Base-by-base conservation (phyloP, 2,113 vertebrate species). In the Ciconia maguari region DNA sequence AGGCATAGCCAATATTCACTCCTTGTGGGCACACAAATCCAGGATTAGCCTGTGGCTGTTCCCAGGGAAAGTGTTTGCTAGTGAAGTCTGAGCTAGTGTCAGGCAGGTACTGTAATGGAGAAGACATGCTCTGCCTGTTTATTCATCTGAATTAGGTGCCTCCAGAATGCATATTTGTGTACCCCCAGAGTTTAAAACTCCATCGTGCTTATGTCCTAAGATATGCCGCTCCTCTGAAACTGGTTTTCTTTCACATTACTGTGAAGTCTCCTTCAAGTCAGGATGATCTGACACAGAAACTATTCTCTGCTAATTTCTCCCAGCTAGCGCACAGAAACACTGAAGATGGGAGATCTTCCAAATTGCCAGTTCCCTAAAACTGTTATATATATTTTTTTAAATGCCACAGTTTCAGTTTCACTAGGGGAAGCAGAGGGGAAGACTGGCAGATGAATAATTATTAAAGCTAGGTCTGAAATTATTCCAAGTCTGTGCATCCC, bases 1-100 rank as follows among this genome's bases (percentile, higher is more conserved):
- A 96, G 94, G 86, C 93, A 92, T 20, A 86, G 87, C 83, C 87
- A 96, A 89, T 93, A 82, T 87, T 96, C 86, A 48, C 34, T 94
- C 91, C 83, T 92, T 76, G 54, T 95, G 95, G 93, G 93, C 95
- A 82, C 75, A 87, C 77, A 96, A 91, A 92, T 69, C 66, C 65
- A 82, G 87, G 83, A 93, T 92, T 93, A 91, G 77, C 74, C 79
- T 94, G 82, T 88, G 72, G 94, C 89, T 96, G 74, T 84, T 94
- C 90, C 72, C 60, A 88, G 92, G 91, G 92, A 62, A 52, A 71
- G 64, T 25, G 3, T 54, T 96, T 11, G 9, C 80, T 66, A 72
- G 62, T 17, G 83, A 79, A 85, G 90, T 82, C 81, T 85, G 74
- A 49, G 87, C 75, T 52, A 32, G 65, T 36, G 72, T 89, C 85